A percentile compares a stretch with the other conserved stretches of the same genome.
Evolutionary conservation across 2,888 invertebrate genomes (phyloP).

Genomic region (Drosophila borealis): DNA sequence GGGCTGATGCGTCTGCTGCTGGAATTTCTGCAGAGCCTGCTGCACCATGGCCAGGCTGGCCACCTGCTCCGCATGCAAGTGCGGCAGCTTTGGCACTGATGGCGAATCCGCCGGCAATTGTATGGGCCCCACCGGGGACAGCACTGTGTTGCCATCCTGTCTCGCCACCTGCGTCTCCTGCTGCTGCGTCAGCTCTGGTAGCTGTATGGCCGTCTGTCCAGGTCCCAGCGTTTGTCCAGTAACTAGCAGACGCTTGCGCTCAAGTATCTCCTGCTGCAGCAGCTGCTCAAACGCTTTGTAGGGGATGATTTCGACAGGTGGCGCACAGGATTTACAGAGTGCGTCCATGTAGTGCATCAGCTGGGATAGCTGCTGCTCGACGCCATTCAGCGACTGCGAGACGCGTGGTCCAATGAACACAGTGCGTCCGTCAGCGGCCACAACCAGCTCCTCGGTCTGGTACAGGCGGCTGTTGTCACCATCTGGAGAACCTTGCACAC

Average conservation of each 20-base stretch:
- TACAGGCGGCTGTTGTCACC: constrained; percentile 39
- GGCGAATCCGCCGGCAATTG: constrained; percentile 34
- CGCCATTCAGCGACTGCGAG: constrained; percentile 38
- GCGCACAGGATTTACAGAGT: constrained; percentile 50
- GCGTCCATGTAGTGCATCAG: constrained; percentile 36
- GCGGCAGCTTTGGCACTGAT: constrained; percentile 45
- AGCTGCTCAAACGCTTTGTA: constrained; percentile 33
- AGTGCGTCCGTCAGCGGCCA: constrained; percentile 33
- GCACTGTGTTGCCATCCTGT: constrained; percentile 18
- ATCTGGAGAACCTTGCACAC: constrained; percentile 16
- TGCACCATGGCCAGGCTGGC: constrained; percentile 53
- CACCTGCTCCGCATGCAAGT: constrained; percentile 56
- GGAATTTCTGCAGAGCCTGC: constrained; percentile 36
- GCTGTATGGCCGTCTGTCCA: constrained; percentile 22
- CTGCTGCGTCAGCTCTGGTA: constrained; percentile 16
- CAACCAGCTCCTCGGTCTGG: constrained; percentile 33
- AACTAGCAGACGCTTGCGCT: constrained; percentile 43
- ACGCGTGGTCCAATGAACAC: constrained; percentile 53
- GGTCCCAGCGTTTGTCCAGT: constrained; percentile 26
- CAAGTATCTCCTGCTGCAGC: constrained; percentile 35
- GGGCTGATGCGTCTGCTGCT: constrained; percentile 18
- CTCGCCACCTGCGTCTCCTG: neutral
- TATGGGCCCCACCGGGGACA: constrained; percentile 44
- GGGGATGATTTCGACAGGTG: constrained; percentile 59
- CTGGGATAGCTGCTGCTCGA: constrained; percentile 40